Conservation (phyloP, 2,113 vertebrate genomes). For the Zootoca vivipara region DNA sequence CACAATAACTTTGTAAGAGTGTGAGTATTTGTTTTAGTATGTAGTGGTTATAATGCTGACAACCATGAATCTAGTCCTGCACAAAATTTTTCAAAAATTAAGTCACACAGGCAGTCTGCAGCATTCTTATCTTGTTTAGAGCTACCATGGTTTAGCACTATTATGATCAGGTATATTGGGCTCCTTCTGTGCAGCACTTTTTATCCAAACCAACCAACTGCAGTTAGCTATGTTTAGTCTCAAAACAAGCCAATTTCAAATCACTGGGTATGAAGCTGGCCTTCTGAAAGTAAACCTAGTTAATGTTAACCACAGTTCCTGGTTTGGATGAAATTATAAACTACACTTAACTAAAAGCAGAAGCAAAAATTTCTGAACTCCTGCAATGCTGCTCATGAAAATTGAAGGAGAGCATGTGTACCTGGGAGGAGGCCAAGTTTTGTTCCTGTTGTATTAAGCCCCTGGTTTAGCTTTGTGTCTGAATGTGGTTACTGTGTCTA, state of each 20-base stretch:
- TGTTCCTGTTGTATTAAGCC: not conserved
- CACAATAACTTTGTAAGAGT: not conserved
- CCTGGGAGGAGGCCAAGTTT: not conserved
- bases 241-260: not conserved
- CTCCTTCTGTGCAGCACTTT: no score
- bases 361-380: not conserved
- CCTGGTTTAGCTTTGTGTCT: not conserved
- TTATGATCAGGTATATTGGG: no score
- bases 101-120: not conserved
- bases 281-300: not conserved
- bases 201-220: not conserved
- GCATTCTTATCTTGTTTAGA: not conserved
- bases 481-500: not conserved
- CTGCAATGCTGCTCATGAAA: not conserved
- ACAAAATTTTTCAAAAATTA: not conserved
- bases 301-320: not conserved
- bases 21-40: not conserved
- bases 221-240: not conserved
- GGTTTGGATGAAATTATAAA: not conserved
- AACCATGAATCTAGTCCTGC: not conserved
- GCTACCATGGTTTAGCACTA: not conserved
- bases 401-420: not conserved
- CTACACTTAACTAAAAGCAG: not conserved
- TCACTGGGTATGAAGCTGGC: not conserved
- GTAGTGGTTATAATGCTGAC: not conserved